These are phyloP conservation scores for Ooceraea biroi DNA, from an alignment of 1,140 invertebrate genomes.

Conservation along the genomic window DNA sequence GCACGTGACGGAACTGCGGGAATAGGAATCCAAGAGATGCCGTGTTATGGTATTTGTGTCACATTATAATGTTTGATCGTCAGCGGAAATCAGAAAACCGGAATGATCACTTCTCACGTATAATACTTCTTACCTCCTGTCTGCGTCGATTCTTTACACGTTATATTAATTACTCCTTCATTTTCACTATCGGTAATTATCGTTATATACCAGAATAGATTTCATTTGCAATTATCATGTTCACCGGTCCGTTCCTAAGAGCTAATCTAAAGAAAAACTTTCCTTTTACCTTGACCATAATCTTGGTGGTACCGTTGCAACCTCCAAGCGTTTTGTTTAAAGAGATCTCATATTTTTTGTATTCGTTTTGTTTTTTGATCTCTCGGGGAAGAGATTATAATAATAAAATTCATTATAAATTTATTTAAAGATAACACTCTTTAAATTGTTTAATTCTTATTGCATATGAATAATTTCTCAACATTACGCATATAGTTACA, in stretches of 20 bases:
- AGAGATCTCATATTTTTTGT: neutral
- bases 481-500: no score
- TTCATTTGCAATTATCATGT: conserved; percentile 24
- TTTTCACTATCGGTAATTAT: conserved; percentile 15
- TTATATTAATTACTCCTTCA: conserved; percentile 24
- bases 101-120: neutral
- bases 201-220: neutral
- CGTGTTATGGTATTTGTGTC: neutral
- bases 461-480: no score
- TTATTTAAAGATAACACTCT: no score
- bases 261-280: conserved; percentile 48
- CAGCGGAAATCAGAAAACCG: neutral
- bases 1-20: neutral
- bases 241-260: conserved; percentile 1
- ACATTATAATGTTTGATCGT: neutral
- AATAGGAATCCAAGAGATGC: neutral
- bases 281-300: conserved; percentile 69
- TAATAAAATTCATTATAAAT: no score
- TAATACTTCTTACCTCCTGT: neutral
- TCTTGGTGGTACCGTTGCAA: conserved; percentile 16
- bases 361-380: conserved; percentile 3
- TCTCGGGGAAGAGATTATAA: neutral
- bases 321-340: neutral
- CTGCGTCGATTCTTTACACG: neutral
- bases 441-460: no score